Base-by-base conservation (phyloP, 2,113 vertebrate genomes). In the Echinops telfairi region DNA sequence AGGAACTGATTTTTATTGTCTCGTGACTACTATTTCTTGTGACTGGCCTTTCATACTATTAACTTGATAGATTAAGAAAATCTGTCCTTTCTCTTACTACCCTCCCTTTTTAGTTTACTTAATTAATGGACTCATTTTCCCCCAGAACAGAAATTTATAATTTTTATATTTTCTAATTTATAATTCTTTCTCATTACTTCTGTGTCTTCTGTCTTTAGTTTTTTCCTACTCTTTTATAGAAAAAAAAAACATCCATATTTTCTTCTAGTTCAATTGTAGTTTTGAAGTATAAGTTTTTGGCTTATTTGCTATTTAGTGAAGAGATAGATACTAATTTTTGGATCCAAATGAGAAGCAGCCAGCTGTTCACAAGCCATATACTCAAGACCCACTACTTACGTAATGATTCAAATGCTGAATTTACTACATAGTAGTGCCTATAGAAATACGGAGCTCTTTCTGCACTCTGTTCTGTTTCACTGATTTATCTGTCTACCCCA, bases 41-140 rank as follows among this genome's bases (percentile, higher is more conserved):
- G 79, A 76, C 0, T 90, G 68, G 16, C 29, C 8, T 90, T 83
- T 79, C 60, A 81, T 40, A 33, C 88, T 17, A 73, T 53, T 85
- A 73, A 77, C 27, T 88, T 68, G 57, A 14, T 31, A 92, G n/a
- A 78, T 38, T 33, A 84, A 86, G 79, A 92, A 91, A 82, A 84
- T 2, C 71, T 15, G 82, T 19, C 43, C 43, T 86, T 89, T 92
- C 76, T 20, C 43, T 77, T 22, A 38, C 47, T 66, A 29, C 1
- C 9, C 31, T 23, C 20, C 33, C 38, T 10, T 38, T 75, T 73
- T 64, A 78, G 25, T 60, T 76, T 75, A 58, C 17, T 86, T 88
- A 66, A 38, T 31, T 77, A 82, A 81, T 29, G 14, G 33, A 29
- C 17, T 92, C 23, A 53, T 66, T 66, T 66, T 27, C 5, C 16